Base-by-base conservation (phyloP, 2,888 invertebrate species). In the Strigamia maritima region DNA sequence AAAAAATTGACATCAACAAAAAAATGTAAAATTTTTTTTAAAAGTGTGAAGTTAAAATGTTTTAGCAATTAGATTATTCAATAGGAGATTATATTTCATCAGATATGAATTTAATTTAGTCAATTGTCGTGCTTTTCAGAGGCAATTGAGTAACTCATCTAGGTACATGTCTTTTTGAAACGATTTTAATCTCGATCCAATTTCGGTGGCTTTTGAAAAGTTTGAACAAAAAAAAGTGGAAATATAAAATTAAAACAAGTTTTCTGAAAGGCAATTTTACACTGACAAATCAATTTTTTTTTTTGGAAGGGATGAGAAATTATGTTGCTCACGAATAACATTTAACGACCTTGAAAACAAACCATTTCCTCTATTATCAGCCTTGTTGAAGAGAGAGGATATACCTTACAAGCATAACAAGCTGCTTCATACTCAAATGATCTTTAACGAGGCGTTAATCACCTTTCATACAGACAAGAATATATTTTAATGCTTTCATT, bases 341-440 rank as follows among this genome's bases (percentile, higher is more conserved):
- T 65, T 35, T 65, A 65, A 65, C 24, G 60, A 65, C 60, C 60
- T 65, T 65, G 60, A 22, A 65, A 65, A 65, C 60, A 65, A 65
- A 65, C 22, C 24, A 22, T 65, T 65, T 65, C 60, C 60, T 65
- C 60, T 24, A 65, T 65, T 65, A 65, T 65, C 22, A 24, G 12
- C 19, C 24, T 24, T 22, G 60, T 65, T 65, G 12, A 22, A 22
- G n/a, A 54, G 54, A 4, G 38, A n/a, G 44, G 19, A n/a, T 19
- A 65, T 19, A 65, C n/a, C 22, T 12, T 65, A 44, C 8, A 12
- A n/a, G 6, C 44, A 44, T 65, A 65, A 65, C 60, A 24, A 65
- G 60, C n/a, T 65, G 60, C 12, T 65, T 24, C 60, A n/a, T 65
- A n/a, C 22, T 12, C 7, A 65, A 65, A 65, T 65, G 24, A 24